A percentile compares a stretch with the other conserved stretches of the same genome.
These are phyloP conservation scores for Drosophila borealis DNA, from an alignment of 2,888 invertebrate species.

Conservation along the genomic window DNA sequence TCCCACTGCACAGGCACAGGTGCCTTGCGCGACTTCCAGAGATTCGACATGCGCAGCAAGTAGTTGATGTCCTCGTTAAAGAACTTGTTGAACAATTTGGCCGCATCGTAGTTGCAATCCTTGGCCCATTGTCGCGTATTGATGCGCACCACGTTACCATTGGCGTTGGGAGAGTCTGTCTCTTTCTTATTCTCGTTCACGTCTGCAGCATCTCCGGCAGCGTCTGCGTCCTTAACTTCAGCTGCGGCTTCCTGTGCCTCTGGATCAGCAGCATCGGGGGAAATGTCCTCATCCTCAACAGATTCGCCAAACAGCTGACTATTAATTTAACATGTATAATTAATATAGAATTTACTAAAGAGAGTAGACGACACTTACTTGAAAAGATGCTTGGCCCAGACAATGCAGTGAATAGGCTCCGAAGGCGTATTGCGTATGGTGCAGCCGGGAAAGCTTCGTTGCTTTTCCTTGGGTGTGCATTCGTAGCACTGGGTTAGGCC, in stretches of 20 bases:
- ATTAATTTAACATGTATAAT: constrained; percentile 49
- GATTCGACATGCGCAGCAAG: constrained; percentile 95
- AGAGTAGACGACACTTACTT: constrained; percentile 88
- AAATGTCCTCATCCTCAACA: constrained; percentile 98
- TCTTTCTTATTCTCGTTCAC: constrained; percentile 86
- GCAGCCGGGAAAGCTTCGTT: constrained; percentile 98
- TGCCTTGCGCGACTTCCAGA: constrained; percentile 96
- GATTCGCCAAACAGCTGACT: constrained; percentile 98
- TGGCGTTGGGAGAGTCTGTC: constrained; percentile 78
- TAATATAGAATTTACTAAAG: not conserved
- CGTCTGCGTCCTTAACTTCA: constrained; percentile 15
- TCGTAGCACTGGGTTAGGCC: constrained; percentile 98
- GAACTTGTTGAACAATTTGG: constrained; percentile 95
- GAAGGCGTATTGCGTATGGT: constrained; percentile 99
- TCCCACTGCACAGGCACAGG: constrained; percentile 93
- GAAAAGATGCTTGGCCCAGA: constrained; percentile 99
- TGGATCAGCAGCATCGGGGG: constrained; percentile 98
- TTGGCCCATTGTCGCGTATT: constrained; percentile 96
- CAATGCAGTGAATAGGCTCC: constrained; percentile 99
- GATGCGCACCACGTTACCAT: constrained; percentile 87
- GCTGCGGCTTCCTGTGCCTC: constrained; percentile 88
- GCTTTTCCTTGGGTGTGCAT: constrained; percentile 95
- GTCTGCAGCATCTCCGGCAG: constrained; percentile 82
- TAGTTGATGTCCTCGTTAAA: constrained; percentile 98
- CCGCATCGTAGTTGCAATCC: constrained; percentile 91